A percentile compares a stretch with the other conserved stretches of the same genome.
Conservation (phyloP, 2,888 invertebrate genomes). For the Acanthosepion lycidas region DNA sequence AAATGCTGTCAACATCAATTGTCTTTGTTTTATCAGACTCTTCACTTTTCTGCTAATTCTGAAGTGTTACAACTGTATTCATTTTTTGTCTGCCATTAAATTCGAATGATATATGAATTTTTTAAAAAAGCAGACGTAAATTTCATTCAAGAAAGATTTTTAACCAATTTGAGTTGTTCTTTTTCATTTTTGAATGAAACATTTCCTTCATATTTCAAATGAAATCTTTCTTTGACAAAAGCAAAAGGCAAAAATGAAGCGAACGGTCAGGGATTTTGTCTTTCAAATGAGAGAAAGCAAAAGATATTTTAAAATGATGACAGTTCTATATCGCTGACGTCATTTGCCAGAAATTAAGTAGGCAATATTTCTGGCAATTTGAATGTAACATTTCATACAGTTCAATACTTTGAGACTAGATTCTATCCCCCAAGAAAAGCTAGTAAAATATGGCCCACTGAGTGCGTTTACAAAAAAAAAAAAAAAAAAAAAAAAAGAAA, state of each 20-base stretch:
- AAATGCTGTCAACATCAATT: too few species aligned
- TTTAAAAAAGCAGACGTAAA: not conserved
- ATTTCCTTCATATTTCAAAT: not conserved
- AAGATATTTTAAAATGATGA: not conserved
- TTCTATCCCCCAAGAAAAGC: not conserved
- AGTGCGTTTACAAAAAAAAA: not conserved
- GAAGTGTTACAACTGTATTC: not conserved
- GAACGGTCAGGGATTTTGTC: not conserved
- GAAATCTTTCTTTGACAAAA: not conserved
- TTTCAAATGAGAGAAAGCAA: too few species aligned
- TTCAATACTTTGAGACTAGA: not conserved
- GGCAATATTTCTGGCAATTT: not conserved
- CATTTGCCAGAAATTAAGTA: not conserved
- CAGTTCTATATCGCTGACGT: not conserved
- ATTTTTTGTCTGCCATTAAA: not conserved
- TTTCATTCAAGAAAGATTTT: not conserved
- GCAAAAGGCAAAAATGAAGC: not conserved
- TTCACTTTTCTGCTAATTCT: not conserved
- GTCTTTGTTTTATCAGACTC: too few species aligned
- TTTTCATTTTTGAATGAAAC: not conserved
- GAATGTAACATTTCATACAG: not conserved
- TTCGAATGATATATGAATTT: not conserved
- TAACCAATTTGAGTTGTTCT: not conserved
- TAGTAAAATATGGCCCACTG: not conserved
- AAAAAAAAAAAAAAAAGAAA: not conserved